phyloP scores from a whole-genome alignment of 1,140 invertebrate genomes.

The Pantala flavescens region DNA sequence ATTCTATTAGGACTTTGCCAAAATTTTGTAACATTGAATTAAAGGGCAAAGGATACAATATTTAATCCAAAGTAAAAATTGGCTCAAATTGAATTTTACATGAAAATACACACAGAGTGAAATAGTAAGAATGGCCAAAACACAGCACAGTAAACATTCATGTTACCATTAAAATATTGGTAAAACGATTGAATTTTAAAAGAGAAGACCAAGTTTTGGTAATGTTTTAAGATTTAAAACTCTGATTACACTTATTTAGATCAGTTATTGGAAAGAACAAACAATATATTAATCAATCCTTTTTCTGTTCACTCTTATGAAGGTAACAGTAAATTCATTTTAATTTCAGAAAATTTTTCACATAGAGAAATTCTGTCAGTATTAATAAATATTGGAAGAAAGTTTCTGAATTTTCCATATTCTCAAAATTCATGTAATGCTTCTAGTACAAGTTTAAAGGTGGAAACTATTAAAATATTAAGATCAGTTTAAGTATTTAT shows the following conservation, averaged over 20 bases:
- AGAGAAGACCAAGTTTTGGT: neutral
- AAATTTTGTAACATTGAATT: neutral
- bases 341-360: neutral
- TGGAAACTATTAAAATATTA: neutral
- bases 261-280: neutral
- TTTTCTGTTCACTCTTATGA: neutral
- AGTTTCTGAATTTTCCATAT: neutral
- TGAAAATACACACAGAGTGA: neutral
- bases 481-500: neutral
- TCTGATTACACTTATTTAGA: neutral
- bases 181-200: neutral
- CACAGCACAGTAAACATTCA: neutral
- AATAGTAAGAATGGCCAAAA: neutral
- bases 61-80: neutral
- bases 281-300: neutral
- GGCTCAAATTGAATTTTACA: neutral
- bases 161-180: neutral
- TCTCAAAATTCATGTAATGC: neutral
- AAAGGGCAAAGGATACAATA: neutral
- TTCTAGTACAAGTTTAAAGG: neutral
- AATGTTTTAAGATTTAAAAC: neutral
- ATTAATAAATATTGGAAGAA: neutral
- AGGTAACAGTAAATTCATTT: neutral
- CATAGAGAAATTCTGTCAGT: neutral
- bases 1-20: neutral